phyloP scores from a whole-genome alignment of 2,888 invertebrate genomes.

The Theretra japonica region DNA sequence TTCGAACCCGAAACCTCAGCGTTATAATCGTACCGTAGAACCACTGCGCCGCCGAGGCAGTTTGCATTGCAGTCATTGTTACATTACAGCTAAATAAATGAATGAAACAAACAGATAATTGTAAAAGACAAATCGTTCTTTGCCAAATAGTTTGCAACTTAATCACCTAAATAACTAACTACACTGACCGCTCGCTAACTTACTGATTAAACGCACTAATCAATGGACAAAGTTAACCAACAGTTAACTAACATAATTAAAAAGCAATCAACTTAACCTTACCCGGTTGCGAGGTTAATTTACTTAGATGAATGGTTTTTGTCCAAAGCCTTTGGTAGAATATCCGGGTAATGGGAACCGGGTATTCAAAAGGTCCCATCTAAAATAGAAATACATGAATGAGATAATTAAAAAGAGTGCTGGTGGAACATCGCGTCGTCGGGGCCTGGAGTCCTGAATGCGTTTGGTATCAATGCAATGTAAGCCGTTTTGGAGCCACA shows the following conservation, averaged over 20 bases:
- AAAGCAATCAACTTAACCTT: constrained; percentile 23
- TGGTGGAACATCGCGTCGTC: no score
- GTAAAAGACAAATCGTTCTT: background rate
- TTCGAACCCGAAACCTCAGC: no score
- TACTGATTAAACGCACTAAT: constrained; percentile 3
- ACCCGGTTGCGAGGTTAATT: constrained; percentile 7
- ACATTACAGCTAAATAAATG: no score
- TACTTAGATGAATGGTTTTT: constrained; percentile 11
- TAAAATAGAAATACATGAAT: background rate
- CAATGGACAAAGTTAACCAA: constrained; percentile 1
- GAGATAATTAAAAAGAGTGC: background rate
- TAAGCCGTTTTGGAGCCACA: no score
- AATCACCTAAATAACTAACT: background rate
- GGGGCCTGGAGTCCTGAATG: background rate
- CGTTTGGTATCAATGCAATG: background rate
- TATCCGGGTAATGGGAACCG: background rate
- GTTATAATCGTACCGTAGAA: no score
- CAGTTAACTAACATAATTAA: constrained; percentile 15
- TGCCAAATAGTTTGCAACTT: background rate
- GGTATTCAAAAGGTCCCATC: background rate
- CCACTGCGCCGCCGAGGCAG: no score
- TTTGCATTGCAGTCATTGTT: no score
- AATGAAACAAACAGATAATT: background rate
- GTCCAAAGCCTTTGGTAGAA: background rate
- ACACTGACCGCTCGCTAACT: background rate